Conservation (phyloP, 2,797 vertebrate genomes). For the Phylloscopus collybita region DNA sequence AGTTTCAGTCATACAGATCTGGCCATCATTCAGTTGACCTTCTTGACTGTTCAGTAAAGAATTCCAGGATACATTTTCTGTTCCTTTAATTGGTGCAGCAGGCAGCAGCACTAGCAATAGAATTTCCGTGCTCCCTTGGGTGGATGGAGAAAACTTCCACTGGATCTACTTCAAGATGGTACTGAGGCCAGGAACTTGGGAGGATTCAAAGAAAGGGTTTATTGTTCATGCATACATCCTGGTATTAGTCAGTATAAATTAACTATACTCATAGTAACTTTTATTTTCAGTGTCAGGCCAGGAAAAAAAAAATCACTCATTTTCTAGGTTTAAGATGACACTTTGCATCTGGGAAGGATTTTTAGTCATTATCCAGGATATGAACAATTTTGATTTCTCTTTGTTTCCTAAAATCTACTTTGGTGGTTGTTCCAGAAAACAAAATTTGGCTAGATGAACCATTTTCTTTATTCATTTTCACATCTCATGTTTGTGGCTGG, state of each 20-base stretch:
- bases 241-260: constrained; percentile 11
- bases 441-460: background rate
- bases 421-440: background rate
- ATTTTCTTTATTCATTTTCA: background rate
- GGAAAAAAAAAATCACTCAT: background rate
- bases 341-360: background rate
- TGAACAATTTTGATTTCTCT: background rate
- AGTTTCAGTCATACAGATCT: background rate
- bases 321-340: background rate
- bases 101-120: background rate
- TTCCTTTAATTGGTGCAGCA: background rate
- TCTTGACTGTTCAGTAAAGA: background rate
- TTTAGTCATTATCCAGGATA: background rate
- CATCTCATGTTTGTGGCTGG: background rate
- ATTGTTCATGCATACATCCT: background rate
- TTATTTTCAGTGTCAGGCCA: background rate
- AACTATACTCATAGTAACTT: background rate
- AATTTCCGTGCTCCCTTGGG: background rate
- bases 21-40: background rate
- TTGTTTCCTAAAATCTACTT: background rate
- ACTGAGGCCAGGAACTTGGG: background rate
- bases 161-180: background rate
- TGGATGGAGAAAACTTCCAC: background rate
- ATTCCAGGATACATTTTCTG: background rate
- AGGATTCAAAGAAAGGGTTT: background rate